Evolutionary conservation across 2,113 vertebrate genomes (phyloP).

Genomic region (Gorsachius goisagi): DNA sequence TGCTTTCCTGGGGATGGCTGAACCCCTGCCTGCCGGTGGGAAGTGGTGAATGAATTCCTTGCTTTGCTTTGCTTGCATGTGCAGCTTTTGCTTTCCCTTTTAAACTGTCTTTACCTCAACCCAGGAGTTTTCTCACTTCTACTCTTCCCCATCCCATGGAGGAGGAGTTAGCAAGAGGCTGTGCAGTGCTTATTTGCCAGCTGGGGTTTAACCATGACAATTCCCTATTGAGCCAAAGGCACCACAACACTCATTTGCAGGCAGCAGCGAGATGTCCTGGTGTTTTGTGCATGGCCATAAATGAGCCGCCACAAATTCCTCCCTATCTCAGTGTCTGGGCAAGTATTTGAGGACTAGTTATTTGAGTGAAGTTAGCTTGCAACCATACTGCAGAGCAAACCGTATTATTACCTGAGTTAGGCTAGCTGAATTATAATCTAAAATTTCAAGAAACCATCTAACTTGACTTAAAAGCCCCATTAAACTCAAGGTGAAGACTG

Average conservation of each 20-base stretch:
- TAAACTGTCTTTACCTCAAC: too few relatives aligned
- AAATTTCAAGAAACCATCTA: background rate
- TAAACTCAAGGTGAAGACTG: background rate
- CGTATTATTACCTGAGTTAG: background rate
- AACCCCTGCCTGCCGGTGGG: too few relatives aligned
- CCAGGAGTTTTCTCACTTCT: too few relatives aligned
- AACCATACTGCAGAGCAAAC: background rate
- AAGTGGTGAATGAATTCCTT: too few relatives aligned
- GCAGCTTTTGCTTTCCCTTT: too few relatives aligned
- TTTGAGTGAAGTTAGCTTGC: background rate
- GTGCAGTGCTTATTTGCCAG: too few relatives aligned
- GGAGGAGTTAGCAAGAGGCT: too few relatives aligned
- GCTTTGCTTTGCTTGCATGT: too few relatives aligned
- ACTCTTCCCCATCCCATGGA: too few relatives aligned
- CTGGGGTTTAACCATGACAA: too few relatives aligned
- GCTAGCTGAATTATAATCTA: background rate
- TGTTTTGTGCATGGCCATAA: background rate
- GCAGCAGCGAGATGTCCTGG: background rate
- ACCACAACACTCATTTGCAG: rapidly evolving
- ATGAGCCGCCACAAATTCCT: background rate
- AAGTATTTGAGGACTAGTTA: background rate
- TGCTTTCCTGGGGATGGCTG: too few relatives aligned
- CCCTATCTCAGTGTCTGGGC: background rate
- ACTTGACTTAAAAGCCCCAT: background rate
- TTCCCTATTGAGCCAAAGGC: background rate